phyloP scores from a whole-genome alignment of 1,140 invertebrate genomes.

The Diprion similis region DNA sequence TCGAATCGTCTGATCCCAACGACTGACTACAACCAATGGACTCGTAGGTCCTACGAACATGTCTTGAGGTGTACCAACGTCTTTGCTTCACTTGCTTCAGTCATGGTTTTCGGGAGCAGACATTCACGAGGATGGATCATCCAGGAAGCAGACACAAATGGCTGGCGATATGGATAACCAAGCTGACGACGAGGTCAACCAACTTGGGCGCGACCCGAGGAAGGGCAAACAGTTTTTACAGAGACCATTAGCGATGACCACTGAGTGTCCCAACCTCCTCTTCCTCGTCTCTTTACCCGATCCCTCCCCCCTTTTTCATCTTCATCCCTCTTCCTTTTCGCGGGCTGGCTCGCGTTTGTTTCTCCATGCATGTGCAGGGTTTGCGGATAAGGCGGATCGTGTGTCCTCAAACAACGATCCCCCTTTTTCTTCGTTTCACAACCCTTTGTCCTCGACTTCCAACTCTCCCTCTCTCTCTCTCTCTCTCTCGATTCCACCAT shows the following conservation, averaged over 20 bases:
- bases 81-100: too few relatives aligned
- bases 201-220: constrained; percentile 7
- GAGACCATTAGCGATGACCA: constrained; percentile 52
- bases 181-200: constrained; percentile 17
- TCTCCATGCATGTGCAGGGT: not conserved
- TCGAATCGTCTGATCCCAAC: too few relatives aligned
- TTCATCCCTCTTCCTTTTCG: not conserved
- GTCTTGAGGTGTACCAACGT: too few relatives aligned
- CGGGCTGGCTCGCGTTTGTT: too few relatives aligned
- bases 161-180: not conserved
- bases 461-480: not conserved
- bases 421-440: constrained; percentile 49
- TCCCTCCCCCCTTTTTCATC: too few relatives aligned
- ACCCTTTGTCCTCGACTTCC: not conserved
- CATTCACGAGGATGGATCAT: too few relatives aligned
- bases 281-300: too few relatives aligned
- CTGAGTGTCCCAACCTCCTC: constrained; percentile 29
- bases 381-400: constrained; percentile 42
- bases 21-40: too few relatives aligned
- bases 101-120: too few relatives aligned
- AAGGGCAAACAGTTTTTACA: constrained; percentile 46
- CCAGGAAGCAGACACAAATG: too few relatives aligned
- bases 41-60: too few relatives aligned
- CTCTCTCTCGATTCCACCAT: constrained; percentile 18
- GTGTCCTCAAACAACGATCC: constrained; percentile 55